A percentile compares a stretch with the other conserved stretches of the same genome.
phyloP scores from a whole-genome alignment of 53 echinoderm and acorn worm species.

The Hippasteria phrygiana region DNA sequence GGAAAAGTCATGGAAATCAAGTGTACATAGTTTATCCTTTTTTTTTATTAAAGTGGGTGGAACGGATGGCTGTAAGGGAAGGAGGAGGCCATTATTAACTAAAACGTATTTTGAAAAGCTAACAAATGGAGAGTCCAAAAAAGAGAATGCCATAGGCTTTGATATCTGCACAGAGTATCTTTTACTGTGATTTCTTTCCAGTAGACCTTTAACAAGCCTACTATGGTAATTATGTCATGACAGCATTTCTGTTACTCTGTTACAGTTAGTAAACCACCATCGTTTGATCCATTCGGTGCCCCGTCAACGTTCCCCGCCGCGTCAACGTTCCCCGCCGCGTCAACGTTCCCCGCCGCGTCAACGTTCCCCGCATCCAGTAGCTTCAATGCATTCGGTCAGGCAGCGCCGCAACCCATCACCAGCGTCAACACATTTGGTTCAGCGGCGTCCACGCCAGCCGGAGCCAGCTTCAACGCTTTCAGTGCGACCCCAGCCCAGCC shows the following conservation, averaged over 20 bases:
- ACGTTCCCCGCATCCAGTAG: neutral
- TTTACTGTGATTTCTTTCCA: too few relatives aligned
- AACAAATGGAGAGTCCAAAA: too few relatives aligned
- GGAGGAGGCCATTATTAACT: too few relatives aligned
- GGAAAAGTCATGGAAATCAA: too few relatives aligned
- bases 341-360: neutral
- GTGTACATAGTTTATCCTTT: too few relatives aligned
- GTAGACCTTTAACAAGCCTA: too few relatives aligned
- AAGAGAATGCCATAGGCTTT: too few relatives aligned
- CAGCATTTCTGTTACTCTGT: neutral
- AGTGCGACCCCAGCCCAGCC: constrained; percentile 68
- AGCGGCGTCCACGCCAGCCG: constrained; percentile 14
- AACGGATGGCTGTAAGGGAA: too few relatives aligned
- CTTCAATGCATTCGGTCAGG: constrained; percentile 22
- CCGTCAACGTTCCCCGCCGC: neutral
- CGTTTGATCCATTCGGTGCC: constrained; percentile 45
- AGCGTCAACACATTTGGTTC: neutral
- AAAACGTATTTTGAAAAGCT: too few relatives aligned
- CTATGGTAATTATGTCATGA: too few relatives aligned
- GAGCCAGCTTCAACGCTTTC: constrained; percentile 62
- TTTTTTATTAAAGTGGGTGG: too few relatives aligned
- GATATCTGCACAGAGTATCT: too few relatives aligned
- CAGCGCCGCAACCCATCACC: constrained; percentile 9
- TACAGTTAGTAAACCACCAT: constrained; percentile 30
- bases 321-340: neutral